Conservation (phyloP, 2,888 invertebrate genomes). For the Folsomia candida region DNA sequence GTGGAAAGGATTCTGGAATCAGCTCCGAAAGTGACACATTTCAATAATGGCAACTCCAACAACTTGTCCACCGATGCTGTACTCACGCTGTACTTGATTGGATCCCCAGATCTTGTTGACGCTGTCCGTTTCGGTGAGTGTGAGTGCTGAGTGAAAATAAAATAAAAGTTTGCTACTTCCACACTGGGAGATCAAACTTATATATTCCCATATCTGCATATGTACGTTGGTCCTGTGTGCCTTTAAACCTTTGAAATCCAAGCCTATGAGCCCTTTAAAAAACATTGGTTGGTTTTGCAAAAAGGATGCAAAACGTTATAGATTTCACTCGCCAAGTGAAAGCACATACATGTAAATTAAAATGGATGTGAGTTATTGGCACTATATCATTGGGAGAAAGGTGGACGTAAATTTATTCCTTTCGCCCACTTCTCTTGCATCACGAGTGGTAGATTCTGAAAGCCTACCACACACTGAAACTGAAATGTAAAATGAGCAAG, state of each 20-base stretch:
- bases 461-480: too few relatives aligned
- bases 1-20: conserved; percentile 48
- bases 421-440: neutral
- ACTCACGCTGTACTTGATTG: conserved; percentile 48
- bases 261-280: too few relatives aligned
- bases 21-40: conserved; percentile 49
- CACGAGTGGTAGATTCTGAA: too few relatives aligned
- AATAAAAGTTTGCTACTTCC: too few relatives aligned
- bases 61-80: conserved; percentile 50
- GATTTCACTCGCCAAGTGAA: too few relatives aligned
- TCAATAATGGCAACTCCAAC: conserved; percentile 45
- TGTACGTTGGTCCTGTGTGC: too few relatives aligned
- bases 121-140: conserved; percentile 41
- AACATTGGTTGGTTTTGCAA: too few relatives aligned
- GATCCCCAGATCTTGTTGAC: conserved; percentile 46
- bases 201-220: too few relatives aligned
- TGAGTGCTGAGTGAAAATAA: too few relatives aligned
- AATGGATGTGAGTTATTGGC: neutral
- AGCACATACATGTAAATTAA: neutral
- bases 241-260: too few relatives aligned
- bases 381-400: neutral
- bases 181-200: too few relatives aligned
- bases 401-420: neutral
- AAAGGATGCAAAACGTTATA: too few relatives aligned
- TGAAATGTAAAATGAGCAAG: neutral